These are phyloP conservation scores for Sylvilagus floridanus DNA, from an alignment of 2,797 vertebrate genomes.

Conservation along the genomic window DNA sequence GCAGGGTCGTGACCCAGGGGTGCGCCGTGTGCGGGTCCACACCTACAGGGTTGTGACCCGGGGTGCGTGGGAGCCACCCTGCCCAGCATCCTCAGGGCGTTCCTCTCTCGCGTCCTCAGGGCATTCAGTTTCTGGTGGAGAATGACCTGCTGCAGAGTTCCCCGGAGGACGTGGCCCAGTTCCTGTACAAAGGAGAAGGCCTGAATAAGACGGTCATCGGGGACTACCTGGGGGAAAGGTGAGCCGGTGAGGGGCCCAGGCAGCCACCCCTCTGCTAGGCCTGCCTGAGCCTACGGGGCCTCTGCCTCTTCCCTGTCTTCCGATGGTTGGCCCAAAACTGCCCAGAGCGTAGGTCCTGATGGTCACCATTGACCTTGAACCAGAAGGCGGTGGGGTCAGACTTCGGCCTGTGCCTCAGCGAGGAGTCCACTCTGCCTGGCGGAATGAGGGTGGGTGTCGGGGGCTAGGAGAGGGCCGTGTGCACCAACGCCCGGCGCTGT, in stretches of 20 bases:
- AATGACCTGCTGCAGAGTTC: constrained; percentile 97
- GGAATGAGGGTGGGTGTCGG: not conserved
- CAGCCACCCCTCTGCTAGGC: too few species aligned
- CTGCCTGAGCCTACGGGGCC: too few species aligned
- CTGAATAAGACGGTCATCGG: constrained; percentile 99
- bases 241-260: constrained; percentile 67
- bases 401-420: not conserved
- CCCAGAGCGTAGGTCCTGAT: not conserved
- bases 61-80: not conserved
- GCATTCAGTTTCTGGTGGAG: constrained; percentile 97
- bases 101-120: constrained; percentile 87
- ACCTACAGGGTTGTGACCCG: too few species aligned
- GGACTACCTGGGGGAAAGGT: constrained; percentile 98
- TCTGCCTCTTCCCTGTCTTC: not conserved
- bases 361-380: not conserved
- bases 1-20: too few species aligned
- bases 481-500: not conserved
- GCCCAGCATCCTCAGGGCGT: not conserved
- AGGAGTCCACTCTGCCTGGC: not conserved
- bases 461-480: not conserved
- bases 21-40: too few species aligned
- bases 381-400: not conserved
- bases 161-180: constrained; percentile 97
- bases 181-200: constrained; percentile 98
- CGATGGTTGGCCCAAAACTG: not conserved